Conservation (phyloP, 2,113 vertebrate species). For the Copsychus sechellarum region DNA sequence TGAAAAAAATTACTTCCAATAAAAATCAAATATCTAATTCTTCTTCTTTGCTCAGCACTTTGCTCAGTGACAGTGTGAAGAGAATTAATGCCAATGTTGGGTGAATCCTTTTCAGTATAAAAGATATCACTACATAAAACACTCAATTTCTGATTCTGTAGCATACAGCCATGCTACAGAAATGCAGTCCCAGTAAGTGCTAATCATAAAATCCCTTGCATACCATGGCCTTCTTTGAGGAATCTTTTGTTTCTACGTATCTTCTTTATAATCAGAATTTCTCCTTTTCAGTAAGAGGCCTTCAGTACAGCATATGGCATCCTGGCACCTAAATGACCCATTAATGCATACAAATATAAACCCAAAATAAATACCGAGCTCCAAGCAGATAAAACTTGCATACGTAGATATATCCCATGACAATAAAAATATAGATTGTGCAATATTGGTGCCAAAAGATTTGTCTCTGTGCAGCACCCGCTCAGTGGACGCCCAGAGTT, state of each 20-base stretch:
- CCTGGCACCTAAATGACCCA: neutral
- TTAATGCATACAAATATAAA: neutral
- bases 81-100: neutral
- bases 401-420: neutral
- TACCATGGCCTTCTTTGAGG: neutral
- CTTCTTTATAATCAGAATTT: neutral
- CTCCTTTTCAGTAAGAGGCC: neutral
- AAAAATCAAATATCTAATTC: neutral
- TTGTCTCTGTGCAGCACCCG: neutral
- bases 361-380: neutral
- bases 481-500: neutral
- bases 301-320: neutral
- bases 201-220: neutral
- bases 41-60: neutral
- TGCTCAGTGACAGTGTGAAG: neutral
- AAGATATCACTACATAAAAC: neutral
- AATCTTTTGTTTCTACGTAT: neutral
- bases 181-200: neutral
- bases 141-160: neutral
- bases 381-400: neutral
- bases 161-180: neutral
- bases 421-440: neutral
- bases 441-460: accelerated
- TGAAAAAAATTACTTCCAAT: neutral
- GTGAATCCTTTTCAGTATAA: neutral